A percentile compares a stretch with the other conserved stretches of the same genome.
phyloP scores from a whole-genome alignment of 2,888 invertebrate genomes.

The Galerucella pusilla region DNA sequence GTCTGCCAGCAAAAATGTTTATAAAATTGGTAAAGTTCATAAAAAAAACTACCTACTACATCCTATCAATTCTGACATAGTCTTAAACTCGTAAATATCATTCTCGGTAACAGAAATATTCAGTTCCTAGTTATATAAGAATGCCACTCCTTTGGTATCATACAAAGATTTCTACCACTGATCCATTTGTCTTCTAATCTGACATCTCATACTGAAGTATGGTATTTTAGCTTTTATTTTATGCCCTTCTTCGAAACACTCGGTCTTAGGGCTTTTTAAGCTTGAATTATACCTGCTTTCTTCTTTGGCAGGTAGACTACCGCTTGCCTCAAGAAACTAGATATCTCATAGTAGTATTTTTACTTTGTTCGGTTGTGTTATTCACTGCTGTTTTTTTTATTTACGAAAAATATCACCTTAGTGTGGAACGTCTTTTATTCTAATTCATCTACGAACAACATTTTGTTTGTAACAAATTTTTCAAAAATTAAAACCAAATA shows the following conservation, averaged over 20 bases:
- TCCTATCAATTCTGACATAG: slow-evolving; percentile 15
- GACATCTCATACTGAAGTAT: slow-evolving; percentile 38
- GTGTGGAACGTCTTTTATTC: no score
- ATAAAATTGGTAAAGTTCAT: no score
- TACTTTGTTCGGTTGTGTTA: slow-evolving; percentile 8
- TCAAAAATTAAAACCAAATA: no score
- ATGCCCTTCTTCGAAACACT: slow-evolving; percentile 38
- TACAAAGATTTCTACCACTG: slow-evolving; percentile 39
- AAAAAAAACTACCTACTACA: not conserved
- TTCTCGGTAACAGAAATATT: slow-evolving; percentile 34
- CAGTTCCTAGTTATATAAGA: slow-evolving; percentile 39
- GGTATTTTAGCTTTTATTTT: slow-evolving; percentile 42
- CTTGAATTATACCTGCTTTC: slow-evolving; percentile 33
- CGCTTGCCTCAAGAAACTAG: slow-evolving; percentile 32
- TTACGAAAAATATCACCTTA: no score
- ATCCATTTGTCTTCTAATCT: slow-evolving; percentile 44
- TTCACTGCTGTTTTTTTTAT: not conserved
- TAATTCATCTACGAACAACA: no score
- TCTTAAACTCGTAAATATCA: slow-evolving; percentile 35
- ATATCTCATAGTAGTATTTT: slow-evolving; percentile 19
- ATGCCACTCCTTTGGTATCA: slow-evolving; percentile 41
- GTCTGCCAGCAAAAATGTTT: no score
- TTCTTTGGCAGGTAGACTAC: slow-evolving; percentile 28
- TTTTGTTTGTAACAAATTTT: no score
- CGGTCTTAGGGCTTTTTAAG: slow-evolving; percentile 28